Percentiles rank a stretch among this genome's conserved stretches.
These are phyloP conservation scores for Pseudococcus jackbeardsleyi DNA, from an alignment of 2,888 invertebrate species.

Conservation along the genomic window DNA sequence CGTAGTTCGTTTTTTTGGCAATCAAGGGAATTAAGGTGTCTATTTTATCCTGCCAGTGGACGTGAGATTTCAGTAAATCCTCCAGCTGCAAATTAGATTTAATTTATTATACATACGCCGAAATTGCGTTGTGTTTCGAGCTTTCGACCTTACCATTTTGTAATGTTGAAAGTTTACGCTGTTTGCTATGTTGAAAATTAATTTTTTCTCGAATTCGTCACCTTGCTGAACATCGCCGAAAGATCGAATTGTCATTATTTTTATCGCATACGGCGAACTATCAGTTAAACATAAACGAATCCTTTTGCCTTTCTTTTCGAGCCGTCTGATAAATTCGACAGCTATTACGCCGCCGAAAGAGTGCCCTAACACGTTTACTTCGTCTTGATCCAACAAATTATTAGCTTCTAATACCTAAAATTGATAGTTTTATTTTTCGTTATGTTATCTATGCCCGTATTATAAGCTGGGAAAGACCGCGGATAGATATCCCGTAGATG, in stretches of 20 bases:
- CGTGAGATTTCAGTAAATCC: background rate
- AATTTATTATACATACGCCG: background rate
- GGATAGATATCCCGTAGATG: no score
- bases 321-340: conserved; percentile 9
- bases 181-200: background rate
- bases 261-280: conserved; percentile 41
- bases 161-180: background rate
- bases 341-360: conserved; percentile 47
- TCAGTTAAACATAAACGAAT: conserved; percentile 50
- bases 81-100: background rate
- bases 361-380: conserved; percentile 41
- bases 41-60: conserved; percentile 1
- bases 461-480: no score
- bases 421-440: no score
- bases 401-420: background rate
- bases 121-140: no score
- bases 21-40: background rate
- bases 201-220: conserved; percentile 42
- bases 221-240: conserved; percentile 36
- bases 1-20: background rate
- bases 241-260: background rate
- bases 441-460: no score
- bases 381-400: background rate
- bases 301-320: conserved; percentile 26
- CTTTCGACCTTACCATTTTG: background rate